A percentile compares a stretch with the other conserved stretches of the same genome.
Evolutionary conservation across 2,113 vertebrate species (phyloP).

Genomic region (Podiceps cristatus): DNA sequence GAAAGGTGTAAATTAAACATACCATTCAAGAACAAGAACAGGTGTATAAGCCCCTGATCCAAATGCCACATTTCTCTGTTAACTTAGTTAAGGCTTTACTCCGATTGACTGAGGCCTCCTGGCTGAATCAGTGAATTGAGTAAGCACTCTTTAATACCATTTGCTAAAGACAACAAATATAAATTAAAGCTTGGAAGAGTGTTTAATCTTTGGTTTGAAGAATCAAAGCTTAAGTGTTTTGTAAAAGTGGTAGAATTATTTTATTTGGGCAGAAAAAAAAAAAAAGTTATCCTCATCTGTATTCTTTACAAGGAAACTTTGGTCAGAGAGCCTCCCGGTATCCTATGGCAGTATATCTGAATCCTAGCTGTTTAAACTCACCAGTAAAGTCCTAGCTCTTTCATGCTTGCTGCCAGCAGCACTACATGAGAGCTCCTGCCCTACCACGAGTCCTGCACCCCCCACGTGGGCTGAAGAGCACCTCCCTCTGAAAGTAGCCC

Average conservation of each 20-base stretch:
- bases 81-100: slow-evolving; percentile 43
- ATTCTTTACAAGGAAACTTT: background rate
- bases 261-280: background rate
- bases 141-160: background rate
- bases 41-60: slow-evolving; percentile 49
- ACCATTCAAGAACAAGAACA: slow-evolving; percentile 19
- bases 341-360: background rate
- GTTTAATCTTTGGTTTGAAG: slow-evolving; percentile 32
- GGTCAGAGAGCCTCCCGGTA: background rate
- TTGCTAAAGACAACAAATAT: slow-evolving; percentile 11
- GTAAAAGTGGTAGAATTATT: slow-evolving; percentile 7
- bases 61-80: slow-evolving; percentile 17
- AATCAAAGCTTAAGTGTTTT: slow-evolving; percentile 9
- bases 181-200: slow-evolving; percentile 10
- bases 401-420: background rate
- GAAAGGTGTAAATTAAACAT: slow-evolving; percentile 68
- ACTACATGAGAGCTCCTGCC: background rate
- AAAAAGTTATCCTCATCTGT: background rate
- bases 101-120: slow-evolving; percentile 32
- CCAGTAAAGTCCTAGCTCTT: background rate
- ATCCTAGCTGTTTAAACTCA: background rate
- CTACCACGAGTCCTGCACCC: background rate
- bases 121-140: slow-evolving; percentile 5
- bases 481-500: background rate
- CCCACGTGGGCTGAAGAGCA: background rate